phyloP scores from a whole-genome alignment of 1,140 invertebrate genomes.

The Aphaenogaster floridana region DNA sequence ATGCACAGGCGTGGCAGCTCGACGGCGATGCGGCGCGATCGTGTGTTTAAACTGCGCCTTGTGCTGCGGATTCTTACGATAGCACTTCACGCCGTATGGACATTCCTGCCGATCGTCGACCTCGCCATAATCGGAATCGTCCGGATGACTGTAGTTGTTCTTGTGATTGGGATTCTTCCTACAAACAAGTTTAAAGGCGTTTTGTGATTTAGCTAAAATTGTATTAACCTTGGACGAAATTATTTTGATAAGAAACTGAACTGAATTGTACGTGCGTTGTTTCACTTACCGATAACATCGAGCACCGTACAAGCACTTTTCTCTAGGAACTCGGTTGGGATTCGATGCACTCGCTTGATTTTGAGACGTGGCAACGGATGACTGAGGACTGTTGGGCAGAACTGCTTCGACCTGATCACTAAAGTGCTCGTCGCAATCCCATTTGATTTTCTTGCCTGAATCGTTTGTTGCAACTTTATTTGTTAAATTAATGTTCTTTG shows the following conservation, averaged over 20 bases:
- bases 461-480: constrained; percentile 11
- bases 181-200: constrained; percentile 24
- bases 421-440: constrained; percentile 58
- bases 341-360: neutral
- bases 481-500: neutral
- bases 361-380: neutral
- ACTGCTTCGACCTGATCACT: constrained; percentile 59
- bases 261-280: neutral
- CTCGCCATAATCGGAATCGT: constrained; percentile 87
- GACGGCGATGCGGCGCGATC: neutral
- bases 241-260: constrained; percentile 2
- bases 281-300: constrained; percentile 83
- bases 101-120: constrained; percentile 86
- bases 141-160: constrained; percentile 84
- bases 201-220: neutral
- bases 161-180: constrained; percentile 86
- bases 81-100: constrained; percentile 86
- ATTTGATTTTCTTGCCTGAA: constrained; percentile 69
- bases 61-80: constrained; percentile 87
- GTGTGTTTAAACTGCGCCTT: constrained; percentile 86
- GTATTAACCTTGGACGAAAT: neutral
- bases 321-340: constrained; percentile 54
- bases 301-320: constrained; percentile 82
- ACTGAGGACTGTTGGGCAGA: constrained; percentile 10
- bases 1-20: constrained; percentile 56